A percentile compares a stretch with the other conserved stretches of the same genome.
Evolutionary conservation across 37 sponge, comb jelly and placozoan species (phyloP).

Genomic region (Ephydatia muelleri): DNA sequence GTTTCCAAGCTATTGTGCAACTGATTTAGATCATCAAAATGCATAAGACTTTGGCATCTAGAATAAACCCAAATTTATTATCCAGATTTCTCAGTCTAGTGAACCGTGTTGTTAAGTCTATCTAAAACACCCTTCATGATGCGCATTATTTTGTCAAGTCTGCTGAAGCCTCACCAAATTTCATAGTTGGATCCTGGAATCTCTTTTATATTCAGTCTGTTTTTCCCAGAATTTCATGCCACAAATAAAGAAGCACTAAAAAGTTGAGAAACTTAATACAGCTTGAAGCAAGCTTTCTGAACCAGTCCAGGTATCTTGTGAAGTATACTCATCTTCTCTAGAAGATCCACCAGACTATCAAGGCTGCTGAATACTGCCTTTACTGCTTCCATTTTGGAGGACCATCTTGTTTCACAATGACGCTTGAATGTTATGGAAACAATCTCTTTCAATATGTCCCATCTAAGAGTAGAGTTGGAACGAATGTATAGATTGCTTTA

Average conservation of each 20-base stretch:
- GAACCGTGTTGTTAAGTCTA: not conserved
- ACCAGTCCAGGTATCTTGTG: not conserved
- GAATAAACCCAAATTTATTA: not conserved
- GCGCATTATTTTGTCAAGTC: not conserved
- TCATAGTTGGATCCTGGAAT: not conserved
- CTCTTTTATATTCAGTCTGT: not conserved
- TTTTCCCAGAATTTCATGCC: not conserved
- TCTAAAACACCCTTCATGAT: slow-evolving; percentile 1
- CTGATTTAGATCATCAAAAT: not conserved
- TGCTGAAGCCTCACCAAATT: not conserved
- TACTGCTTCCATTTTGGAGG: not conserved
- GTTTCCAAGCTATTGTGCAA: no score
- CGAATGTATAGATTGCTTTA: not conserved
- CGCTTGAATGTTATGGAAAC: not conserved
- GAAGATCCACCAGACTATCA: slow-evolving; percentile 1
- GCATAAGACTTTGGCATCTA: slow-evolving; percentile 1
- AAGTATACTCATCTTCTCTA: slow-evolving; percentile 1
- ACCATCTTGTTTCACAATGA: not conserved
- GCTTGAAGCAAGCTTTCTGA: not conserved
- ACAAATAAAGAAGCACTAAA: not conserved
- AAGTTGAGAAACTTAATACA: not conserved
- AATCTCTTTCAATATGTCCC: not conserved
- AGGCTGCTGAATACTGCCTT: not conserved
- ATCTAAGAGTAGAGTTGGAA: not conserved
- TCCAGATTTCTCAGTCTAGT: not conserved